Evolutionary conservation across 2,888 invertebrate genomes (phyloP).

Genomic region (Argyra leucocephala): DNA sequence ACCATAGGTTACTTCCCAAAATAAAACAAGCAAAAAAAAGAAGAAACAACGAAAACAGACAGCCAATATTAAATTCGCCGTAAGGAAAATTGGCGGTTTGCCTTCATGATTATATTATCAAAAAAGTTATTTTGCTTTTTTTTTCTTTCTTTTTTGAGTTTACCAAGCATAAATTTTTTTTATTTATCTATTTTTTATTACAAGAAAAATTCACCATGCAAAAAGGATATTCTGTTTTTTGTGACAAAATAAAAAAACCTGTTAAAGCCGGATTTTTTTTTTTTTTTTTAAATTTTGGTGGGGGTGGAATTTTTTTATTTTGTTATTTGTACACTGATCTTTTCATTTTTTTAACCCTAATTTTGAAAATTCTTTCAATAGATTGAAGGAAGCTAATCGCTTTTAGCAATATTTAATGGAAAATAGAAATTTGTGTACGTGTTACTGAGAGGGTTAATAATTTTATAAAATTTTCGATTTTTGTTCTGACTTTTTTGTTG

Average conservation of each 20-base stretch:
- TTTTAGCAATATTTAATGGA: not conserved
- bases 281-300: not conserved
- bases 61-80: not conserved
- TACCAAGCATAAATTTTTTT: too few relatives aligned
- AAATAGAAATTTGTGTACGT: not conserved
- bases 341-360: not conserved
- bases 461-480: too few relatives aligned
- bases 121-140: not conserved
- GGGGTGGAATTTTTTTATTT: not conserved
- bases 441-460: not conserved
- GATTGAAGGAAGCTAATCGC: not conserved
- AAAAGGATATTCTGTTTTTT: not conserved
- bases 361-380: not conserved
- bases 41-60: too few relatives aligned
- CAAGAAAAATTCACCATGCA: not conserved
- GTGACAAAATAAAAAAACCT: not conserved
- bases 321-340: not conserved
- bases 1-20: too few relatives aligned
- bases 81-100: constrained; percentile 3
- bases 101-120: not conserved
- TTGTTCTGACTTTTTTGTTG: too few relatives aligned
- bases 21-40: too few relatives aligned
- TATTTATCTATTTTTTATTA: too few relatives aligned
- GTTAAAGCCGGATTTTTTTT: not conserved
- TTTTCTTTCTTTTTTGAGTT: too few relatives aligned